Evolutionary conservation across 2,888 invertebrate genomes (phyloP).

Genomic region (Carabus problematicus): DNA sequence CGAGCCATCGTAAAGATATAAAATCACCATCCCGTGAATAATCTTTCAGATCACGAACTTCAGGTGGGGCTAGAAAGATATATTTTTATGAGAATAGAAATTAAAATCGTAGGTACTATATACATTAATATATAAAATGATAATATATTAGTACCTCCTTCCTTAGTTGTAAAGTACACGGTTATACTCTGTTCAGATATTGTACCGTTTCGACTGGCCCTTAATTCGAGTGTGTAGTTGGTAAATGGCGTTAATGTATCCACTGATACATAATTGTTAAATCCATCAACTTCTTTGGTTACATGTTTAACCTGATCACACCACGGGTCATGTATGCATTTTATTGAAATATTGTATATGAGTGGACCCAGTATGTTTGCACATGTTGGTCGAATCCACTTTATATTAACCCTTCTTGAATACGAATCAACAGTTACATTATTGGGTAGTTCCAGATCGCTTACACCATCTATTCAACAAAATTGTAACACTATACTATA

Average conservation of each 20-base stretch:
- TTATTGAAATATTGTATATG: slow-evolving; percentile 4
- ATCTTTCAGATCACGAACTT: slow-evolving; percentile 25
- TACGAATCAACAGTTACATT: neutral
- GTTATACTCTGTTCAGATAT: slow-evolving; percentile 8
- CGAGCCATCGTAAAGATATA: slow-evolving; percentile 34
- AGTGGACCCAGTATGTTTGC: slow-evolving; percentile 26
- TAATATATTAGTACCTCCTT: neutral
- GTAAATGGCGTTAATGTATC: slow-evolving; percentile 11
- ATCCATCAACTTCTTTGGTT: neutral
- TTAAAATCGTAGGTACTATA: too few species aligned
- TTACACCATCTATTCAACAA: slow-evolving; percentile 5
- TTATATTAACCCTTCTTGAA: neutral
- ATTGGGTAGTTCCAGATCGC: slow-evolving; percentile 23
- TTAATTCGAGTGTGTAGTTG: slow-evolving; percentile 14
- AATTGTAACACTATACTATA: neutral
- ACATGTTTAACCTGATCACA: neutral
- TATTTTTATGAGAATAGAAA: too few species aligned
- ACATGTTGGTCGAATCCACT: slow-evolving; percentile 21
- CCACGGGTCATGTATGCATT: slow-evolving; percentile 21
- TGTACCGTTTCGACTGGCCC: slow-evolving; percentile 15
- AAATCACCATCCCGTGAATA: slow-evolving; percentile 23
- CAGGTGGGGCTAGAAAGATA: slow-evolving; percentile 21
- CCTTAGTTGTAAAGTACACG: slow-evolving; percentile 1
- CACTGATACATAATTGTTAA: neutral
- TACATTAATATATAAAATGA: too few species aligned